Evolutionary conservation across 2,888 invertebrate species (phyloP).

Genomic region (Phortica okadai): DNA sequence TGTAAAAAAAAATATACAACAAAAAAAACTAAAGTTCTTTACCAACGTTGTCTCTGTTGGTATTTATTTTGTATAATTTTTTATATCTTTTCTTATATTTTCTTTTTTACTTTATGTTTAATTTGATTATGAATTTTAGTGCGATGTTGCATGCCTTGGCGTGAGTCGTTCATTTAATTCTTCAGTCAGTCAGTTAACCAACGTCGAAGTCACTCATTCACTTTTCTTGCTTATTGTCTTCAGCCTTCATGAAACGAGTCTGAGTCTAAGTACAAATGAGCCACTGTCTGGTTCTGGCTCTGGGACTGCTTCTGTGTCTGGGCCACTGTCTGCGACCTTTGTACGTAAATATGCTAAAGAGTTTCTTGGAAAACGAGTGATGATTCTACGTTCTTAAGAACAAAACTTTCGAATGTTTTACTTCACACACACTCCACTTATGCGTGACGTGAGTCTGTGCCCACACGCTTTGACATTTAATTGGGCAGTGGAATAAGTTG

Average conservation of each 20-base stretch:
- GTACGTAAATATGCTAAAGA: neutral
- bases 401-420: neutral
- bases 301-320: neutral
- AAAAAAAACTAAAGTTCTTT: slow-evolving; percentile 11
- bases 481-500: neutral
- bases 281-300: neutral
- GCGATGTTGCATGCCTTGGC: slow-evolving; percentile 11
- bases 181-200: neutral
- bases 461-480: neutral
- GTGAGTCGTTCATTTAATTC: neutral
- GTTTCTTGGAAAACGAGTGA: slow-evolving; percentile 1
- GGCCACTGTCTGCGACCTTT: slow-evolving; percentile 19
- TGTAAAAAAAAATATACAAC: slow-evolving; percentile 38
- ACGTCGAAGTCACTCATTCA: slow-evolving; percentile 9
- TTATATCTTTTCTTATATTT: neutral
- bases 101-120: neutral
- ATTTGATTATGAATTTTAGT: slow-evolving; percentile 9
- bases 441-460: neutral
- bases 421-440: neutral
- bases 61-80: neutral
- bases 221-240: neutral
- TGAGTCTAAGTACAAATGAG: too few relatives aligned
- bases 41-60: slow-evolving; percentile 12
- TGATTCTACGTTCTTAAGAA: neutral
- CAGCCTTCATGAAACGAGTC: too few relatives aligned